phyloP scores from a whole-genome alignment of 2,888 invertebrate genomes.

The Morinoia aosen region DNA sequence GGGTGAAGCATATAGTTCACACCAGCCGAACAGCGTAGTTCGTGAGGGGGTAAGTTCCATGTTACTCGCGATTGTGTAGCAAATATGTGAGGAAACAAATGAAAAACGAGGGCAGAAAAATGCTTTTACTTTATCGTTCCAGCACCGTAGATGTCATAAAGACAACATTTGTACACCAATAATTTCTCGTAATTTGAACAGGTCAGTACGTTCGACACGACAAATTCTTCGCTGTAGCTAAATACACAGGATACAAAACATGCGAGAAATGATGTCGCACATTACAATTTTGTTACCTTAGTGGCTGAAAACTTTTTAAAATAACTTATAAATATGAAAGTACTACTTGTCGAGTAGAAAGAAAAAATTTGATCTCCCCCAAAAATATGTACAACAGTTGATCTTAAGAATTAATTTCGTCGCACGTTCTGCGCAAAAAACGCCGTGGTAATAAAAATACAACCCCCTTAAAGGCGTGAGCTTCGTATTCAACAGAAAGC shows the following conservation, averaged over 20 bases:
- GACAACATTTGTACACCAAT: not conserved
- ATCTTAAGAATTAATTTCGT: not conserved
- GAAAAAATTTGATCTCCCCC: not conserved
- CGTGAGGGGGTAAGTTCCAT: too few species aligned
- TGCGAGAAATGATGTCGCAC: too few species aligned
- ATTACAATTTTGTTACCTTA: too few species aligned
- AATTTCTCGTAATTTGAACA: not conserved
- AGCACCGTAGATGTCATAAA: not conserved
- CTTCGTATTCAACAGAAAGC: too few species aligned
- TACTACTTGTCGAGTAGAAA: not conserved
- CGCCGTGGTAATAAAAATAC: too few species aligned
- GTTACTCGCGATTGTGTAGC: not conserved
- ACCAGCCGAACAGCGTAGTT: too few species aligned
- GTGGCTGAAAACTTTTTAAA: not conserved
- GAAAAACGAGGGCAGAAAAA: not conserved
- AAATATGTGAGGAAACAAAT: not conserved
- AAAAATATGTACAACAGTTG: not conserved
- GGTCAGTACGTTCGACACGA: too few species aligned
- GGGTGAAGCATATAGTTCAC: too few species aligned
- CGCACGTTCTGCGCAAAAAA: not conserved
- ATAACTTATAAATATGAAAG: not conserved
- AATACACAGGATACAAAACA: too few species aligned
- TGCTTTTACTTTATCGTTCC: not conserved
- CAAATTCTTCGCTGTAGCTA: too few species aligned
- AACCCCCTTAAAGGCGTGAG: too few species aligned